phyloP scores from a whole-genome alignment of 1,140 invertebrate species.

The Prorops nasuta region DNA sequence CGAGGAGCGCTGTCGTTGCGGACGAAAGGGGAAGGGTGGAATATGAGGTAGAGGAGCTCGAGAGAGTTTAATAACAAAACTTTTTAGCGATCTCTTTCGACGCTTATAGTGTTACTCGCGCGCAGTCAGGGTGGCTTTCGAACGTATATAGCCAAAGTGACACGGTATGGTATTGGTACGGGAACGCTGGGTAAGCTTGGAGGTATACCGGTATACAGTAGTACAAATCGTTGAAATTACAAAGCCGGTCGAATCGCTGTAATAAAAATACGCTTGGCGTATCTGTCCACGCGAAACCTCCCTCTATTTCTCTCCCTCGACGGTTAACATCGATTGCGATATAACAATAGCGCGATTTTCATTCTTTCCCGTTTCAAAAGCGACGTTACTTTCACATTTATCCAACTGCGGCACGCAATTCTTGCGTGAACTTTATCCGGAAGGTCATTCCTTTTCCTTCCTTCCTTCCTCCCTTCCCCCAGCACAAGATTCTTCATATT shows the following conservation, averaged over 20 bases:
- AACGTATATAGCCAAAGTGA: too few species aligned
- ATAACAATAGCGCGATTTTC: conserved; percentile 20
- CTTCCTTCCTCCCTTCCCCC: background rate
- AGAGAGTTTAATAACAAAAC: conserved; percentile 21
- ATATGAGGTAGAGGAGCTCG: background rate
- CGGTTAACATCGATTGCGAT: conserved; percentile 22
- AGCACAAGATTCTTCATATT: too few species aligned
- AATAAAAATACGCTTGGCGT: conserved; percentile 24
- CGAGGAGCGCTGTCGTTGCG: background rate
- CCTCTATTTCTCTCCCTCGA: conserved; percentile 10
- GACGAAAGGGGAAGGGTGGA: too few species aligned
- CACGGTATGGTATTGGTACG: too few species aligned
- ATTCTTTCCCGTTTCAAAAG: conserved; percentile 16
- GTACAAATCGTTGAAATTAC: conserved; percentile 19
- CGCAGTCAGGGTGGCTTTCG: too few species aligned
- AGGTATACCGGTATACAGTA: too few species aligned
- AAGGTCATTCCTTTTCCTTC: background rate
- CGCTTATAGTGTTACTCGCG: too few species aligned
- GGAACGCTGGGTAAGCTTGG: too few species aligned
- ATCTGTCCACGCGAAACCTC: conserved; percentile 13
- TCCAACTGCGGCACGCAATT: too few species aligned
- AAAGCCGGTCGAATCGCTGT: conserved; percentile 18
- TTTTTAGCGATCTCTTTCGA: conserved; percentile 7
- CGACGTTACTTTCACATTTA: conserved; percentile 9
- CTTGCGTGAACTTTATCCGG: too few species aligned